Evolutionary conservation across 2,797 vertebrate genomes (phyloP), one percentile per base, ranked within the genome.

Genomic region (Phaenicophaeus curvirostris): DNA sequence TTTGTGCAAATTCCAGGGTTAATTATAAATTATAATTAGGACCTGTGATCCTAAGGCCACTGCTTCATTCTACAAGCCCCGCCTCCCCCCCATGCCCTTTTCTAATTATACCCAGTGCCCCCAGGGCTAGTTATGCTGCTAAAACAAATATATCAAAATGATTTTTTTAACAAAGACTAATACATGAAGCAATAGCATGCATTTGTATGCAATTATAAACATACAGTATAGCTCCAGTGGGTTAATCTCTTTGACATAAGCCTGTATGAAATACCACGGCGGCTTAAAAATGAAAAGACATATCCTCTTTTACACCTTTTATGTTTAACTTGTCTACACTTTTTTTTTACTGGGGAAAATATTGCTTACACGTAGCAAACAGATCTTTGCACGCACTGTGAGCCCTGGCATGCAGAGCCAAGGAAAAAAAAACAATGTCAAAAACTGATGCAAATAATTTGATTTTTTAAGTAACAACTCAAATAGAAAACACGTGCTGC

Each of bases 111-210:
- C 96, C 84, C 94, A 1, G 53, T 78, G 95, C 97, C 98, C 97
- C 85, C 89, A 82, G 97, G 98, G 96, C 95, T 96, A 95, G 95
- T 95, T 96, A 96, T 61, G 90, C 98, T 98, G 98, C 96, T 98
- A 97, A 97, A 98, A 97, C 98, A 97, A 98, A 98, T 98, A 98
- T 93, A 98, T 98, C 97, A 98, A 96, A 97, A 96, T 96, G 92
- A 96, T 97, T 97, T 97, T 97, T 97, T 97, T 96, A 96, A 95
- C 96, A 96, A 97, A 97, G 94, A 95, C 81, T 95, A 97, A 95
- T 95, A 94, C 50, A 95, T 41, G 82, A 97, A 95, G 96, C 93
- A 97, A 96, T 93, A 96, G 67, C 82, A 91, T 92, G 92, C 95
- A 91, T 96, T 97, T 94, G 94, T 93, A 92, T 82, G 87, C 83